phyloP scores from a whole-genome alignment of 2,797 vertebrate genomes.

The Protosalanx chinensis region DNA sequence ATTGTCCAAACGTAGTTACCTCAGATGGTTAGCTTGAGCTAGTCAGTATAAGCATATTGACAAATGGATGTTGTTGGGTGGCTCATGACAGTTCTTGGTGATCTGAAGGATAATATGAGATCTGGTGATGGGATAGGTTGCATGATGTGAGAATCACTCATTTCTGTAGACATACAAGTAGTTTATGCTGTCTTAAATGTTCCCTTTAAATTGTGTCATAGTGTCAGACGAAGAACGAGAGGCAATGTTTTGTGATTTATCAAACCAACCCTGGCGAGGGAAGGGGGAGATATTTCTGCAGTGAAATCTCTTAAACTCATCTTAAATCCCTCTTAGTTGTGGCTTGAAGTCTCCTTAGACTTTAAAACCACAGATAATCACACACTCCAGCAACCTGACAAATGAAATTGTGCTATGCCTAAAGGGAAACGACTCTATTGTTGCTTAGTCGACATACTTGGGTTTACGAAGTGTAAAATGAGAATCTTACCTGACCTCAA shows the following conservation, averaged over 20 bases:
- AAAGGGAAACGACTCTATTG: constrained; percentile 14
- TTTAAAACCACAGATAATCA: constrained; percentile 35
- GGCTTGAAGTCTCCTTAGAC: constrained; percentile 25
- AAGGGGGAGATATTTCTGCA: constrained; percentile 13
- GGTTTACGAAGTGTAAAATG: not conserved
- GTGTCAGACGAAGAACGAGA: constrained; percentile 8
- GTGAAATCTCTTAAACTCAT: constrained; percentile 29
- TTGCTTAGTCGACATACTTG: constrained; percentile 15
- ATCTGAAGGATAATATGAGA: not conserved
- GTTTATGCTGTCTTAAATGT: no score
- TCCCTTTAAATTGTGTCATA: not conserved
- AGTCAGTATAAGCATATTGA: not conserved
- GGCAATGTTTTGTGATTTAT: constrained; percentile 3
- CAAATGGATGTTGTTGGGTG: not conserved
- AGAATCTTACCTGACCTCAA: not conserved
- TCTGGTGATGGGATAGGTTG: not conserved
- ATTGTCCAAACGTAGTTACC: not conserved
- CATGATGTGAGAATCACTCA: not conserved
- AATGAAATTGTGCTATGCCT: constrained; percentile 19
- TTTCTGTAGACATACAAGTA: not conserved
- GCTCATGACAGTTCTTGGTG: not conserved
- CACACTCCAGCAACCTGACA: constrained; percentile 7
- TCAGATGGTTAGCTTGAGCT: not conserved
- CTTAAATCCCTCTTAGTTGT: constrained; percentile 25
- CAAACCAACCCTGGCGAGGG: not conserved